Evolutionary conservation across 1,140 invertebrate species (phyloP), one percentile per base, ranked within the genome.

Genomic region (Bombyx mandarina): DNA sequence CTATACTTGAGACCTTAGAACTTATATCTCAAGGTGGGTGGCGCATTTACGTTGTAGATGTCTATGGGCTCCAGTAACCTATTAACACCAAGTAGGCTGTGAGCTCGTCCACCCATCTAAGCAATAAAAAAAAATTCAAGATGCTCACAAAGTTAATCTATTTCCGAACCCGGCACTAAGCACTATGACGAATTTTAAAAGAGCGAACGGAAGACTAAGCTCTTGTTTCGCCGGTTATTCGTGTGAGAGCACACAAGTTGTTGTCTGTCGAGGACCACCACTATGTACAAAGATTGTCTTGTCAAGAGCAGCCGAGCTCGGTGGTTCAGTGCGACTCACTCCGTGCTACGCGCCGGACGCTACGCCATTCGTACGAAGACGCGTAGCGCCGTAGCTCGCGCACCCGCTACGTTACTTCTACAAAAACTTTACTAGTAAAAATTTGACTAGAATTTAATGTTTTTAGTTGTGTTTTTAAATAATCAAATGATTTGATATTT

Each of bases 241-340:
- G 77, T 76, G 69, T 76, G 74, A 81, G 77, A 81, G 82, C 79
- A 77, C 74, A 79, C 77, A 76, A 82, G 78, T 82, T 79, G 78
- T 79, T 82, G 77, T 80, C 78, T 78, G 73, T 75, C 57, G 73
- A 81, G 79, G 69, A 72, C 67, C 64, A 72, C 67, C 64, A 73
- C 71, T 72, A 67, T 76, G 67, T 75, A 77, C 70, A 83, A 84
- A 86, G 79, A 83, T 83, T 83, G 82, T 78, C 79, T 85, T 77
- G 79, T 82, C 78, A 79, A 73, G 77, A 75, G 76, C 65, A 58
- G 58, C 61, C 51, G 64, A 48, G 54, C 43, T 43, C 35, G 8
- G n/a, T 8, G 58, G 73, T 73, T 82, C 82, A 86, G 82, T 86
- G 67, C 71, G 67, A 77, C 67, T 73, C 75, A 74, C 73, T 75